Evolutionary conservation across 2,113 vertebrate species (phyloP).

Genomic region (Scomber scombrus): DNA sequence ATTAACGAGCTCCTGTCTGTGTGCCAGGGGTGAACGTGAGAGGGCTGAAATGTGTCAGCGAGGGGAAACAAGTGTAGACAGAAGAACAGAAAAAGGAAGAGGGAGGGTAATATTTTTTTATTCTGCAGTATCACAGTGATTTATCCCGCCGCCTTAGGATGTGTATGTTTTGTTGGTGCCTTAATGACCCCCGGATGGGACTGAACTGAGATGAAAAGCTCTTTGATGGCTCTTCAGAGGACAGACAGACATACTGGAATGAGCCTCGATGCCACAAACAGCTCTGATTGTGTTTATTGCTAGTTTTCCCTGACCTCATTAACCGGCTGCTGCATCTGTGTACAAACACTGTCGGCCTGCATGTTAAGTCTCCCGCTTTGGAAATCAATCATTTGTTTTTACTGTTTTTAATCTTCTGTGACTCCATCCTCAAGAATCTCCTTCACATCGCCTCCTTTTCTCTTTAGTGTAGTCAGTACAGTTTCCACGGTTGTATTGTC

Average conservation of each 20-base stretch:
- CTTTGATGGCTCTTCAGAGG: constrained; percentile 61
- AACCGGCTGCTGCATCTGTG: constrained; percentile 39
- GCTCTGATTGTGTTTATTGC: constrained; percentile 54
- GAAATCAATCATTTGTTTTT: constrained; percentile 39
- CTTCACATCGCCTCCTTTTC: not conserved
- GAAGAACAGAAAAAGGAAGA: constrained; percentile 41
- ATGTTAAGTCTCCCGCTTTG: constrained; percentile 22
- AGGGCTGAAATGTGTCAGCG: constrained; percentile 20
- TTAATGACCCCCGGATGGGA: constrained; percentile 53
- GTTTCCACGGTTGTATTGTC: not conserved
- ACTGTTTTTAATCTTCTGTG: constrained; percentile 29
- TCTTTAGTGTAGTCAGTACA: not conserved
- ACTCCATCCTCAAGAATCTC: not conserved
- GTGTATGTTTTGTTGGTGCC: constrained; percentile 31
- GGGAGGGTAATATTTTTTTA: constrained; percentile 51
- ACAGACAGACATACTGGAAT: constrained; percentile 15
- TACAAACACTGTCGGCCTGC: not conserved
- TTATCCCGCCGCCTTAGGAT: constrained; percentile 6
- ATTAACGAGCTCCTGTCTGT: constrained; percentile 35
- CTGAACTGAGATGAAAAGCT: constrained; percentile 49
- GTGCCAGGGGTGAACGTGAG: constrained; percentile 41
- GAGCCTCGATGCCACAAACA: constrained; percentile 52
- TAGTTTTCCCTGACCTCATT: constrained; percentile 66
- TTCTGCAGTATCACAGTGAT: constrained; percentile 42
- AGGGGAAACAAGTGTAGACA: constrained; percentile 22